A percentile compares a stretch with the other conserved stretches of the same genome.
phyloP scores from a whole-genome alignment of 2,113 vertebrate species.

The Agapornis roseicollis region DNA sequence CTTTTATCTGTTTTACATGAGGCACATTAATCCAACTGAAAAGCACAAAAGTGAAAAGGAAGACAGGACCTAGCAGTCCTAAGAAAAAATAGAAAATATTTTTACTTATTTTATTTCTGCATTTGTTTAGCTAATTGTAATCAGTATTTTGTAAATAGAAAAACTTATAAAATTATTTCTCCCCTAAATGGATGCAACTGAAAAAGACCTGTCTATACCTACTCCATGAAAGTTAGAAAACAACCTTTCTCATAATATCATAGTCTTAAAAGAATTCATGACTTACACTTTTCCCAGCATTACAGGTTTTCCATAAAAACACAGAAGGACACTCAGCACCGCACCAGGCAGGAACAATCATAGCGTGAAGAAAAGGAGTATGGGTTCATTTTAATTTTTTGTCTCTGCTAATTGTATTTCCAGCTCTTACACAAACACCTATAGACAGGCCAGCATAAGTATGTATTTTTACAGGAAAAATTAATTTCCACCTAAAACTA shows the following conservation, averaged over 20 bases:
- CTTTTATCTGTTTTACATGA: conserved; percentile 62
- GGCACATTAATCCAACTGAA: conserved; percentile 45
- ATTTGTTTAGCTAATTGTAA: neutral
- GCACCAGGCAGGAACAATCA: neutral
- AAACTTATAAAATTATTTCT: neutral
- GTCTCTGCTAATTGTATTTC: conserved; percentile 30
- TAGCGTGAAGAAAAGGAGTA: neutral
- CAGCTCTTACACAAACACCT: neutral
- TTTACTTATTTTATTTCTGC: neutral
- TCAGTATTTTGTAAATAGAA: neutral
- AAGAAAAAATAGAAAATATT: neutral
- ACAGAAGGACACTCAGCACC: neutral
- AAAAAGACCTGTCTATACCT: neutral
- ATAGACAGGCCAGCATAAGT: neutral
- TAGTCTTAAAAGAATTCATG: neutral
- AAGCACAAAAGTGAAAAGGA: conserved; percentile 12
- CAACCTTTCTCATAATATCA: neutral
- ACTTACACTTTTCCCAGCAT: neutral
- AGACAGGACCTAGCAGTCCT: neutral
- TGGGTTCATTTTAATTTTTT: neutral
- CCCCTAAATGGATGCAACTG: neutral
- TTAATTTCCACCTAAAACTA: neutral
- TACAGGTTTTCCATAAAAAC: neutral
- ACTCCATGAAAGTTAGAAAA: neutral
- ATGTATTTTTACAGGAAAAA: neutral